Base-by-base conservation (phyloP, 2,888 invertebrate genomes). In the Coelinius sp. region DNA sequence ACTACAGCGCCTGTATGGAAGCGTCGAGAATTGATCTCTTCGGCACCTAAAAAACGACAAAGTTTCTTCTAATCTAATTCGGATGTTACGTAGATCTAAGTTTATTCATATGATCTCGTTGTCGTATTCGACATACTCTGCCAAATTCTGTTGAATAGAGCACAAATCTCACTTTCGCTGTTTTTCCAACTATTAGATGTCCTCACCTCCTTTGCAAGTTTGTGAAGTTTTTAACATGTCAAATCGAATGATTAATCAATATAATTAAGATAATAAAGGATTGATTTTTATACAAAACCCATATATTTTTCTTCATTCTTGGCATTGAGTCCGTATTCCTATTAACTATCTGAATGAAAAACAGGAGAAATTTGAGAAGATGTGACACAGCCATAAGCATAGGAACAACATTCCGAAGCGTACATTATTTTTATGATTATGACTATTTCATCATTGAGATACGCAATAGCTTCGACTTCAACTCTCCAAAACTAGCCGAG, bases 1-100 rank as follows among this genome's bases (percentile, higher is more conserved):
- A 83, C 79, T 0, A 78, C 80, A 0, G 75, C 84, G 52, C 91
- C 91, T 67, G 91, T 94, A 20, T 95, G 94, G 91, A 95, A 95
- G 88, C 89, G 95, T 75, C 91, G 94, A 74, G 95, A 95, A 88
- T 89, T 95, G 71, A 95, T 95, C 82, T 94, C 95, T 52, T 95
- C 95, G 88, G 94, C 94, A 74, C 92, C 89, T 0, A 89, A 89
- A 77, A 84, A 88, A 68, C 82, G 83, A 64, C 82, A 84, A 70
- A 80, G 78, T 75, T 84, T 80, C 73, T 83, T 84, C 73, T 85
- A 75, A 84, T 62, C 7, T 14, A 35, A 22, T 2, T 53, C 44
- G n/a, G 17, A 44, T 46, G n/a, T 46, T 20, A 64, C 22, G 22
- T 14, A 17, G 8, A 22, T 46, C 7, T 25, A 65, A 46, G 10